A percentile compares a stretch with the other conserved stretches of the same genome.
Evolutionary conservation across 2,888 invertebrate genomes (phyloP).

Genomic region (Xestia ashworthii): DNA sequence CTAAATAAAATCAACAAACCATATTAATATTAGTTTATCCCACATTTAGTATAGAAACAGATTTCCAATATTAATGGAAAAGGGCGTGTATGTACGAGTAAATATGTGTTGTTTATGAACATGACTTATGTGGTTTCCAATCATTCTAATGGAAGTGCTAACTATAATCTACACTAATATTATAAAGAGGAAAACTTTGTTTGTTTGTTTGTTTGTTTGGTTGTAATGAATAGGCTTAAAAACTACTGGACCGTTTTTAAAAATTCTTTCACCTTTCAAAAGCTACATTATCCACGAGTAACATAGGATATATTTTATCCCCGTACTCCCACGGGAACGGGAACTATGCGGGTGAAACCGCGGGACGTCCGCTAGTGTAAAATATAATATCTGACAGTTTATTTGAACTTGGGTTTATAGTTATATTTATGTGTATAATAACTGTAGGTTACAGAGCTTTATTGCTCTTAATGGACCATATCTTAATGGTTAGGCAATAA

Average conservation of each 20-base stretch:
- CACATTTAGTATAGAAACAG: constrained; percentile 23
- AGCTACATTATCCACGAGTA: too few relatives aligned
- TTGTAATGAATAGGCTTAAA: too few relatives aligned
- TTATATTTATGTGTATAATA: constrained; percentile 57
- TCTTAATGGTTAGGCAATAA: constrained; percentile 47
- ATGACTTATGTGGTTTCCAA: constrained; percentile 37
- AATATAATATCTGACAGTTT: constrained; percentile 35
- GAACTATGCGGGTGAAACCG: too few relatives aligned
- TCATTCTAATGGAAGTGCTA: constrained; percentile 49
- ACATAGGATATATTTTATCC: too few relatives aligned
- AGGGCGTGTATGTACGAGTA: background rate
- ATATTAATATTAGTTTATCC: constrained; percentile 20
- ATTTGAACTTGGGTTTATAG: constrained; percentile 25
- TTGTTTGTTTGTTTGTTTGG: too few relatives aligned
- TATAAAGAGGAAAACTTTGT: too few relatives aligned
- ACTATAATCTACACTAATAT: too few relatives aligned
- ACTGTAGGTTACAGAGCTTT: constrained; percentile 38
- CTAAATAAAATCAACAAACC: constrained; percentile 26
- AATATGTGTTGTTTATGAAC: constrained; percentile 40
- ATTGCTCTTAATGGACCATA: constrained; percentile 45
- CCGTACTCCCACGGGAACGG: too few relatives aligned
- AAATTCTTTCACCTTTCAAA: too few relatives aligned
- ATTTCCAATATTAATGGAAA: constrained; percentile 18
- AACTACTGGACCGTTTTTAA: too few relatives aligned
- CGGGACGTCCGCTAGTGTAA: too few relatives aligned